Conservation (phyloP, 1,140 invertebrate species). For the Neomicropteryx cornuta region DNA sequence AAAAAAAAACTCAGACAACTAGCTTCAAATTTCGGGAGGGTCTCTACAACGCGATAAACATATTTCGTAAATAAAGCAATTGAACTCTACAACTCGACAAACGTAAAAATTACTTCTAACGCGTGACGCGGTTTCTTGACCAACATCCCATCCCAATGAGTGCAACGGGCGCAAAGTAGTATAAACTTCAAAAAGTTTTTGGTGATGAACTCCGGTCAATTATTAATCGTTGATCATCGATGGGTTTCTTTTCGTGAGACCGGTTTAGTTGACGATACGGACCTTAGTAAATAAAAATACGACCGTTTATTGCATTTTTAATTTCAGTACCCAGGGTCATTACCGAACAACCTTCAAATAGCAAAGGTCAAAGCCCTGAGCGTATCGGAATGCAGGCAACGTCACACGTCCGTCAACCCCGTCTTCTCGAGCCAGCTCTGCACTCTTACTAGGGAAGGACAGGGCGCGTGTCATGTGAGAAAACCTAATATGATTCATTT, state of each 20-base stretch:
- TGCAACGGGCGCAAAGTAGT: too few species aligned
- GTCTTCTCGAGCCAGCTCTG: conserved; percentile 41
- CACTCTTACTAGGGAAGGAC: conserved; percentile 43
- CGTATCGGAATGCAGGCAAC: conserved; percentile 22
- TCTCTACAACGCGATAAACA: too few species aligned
- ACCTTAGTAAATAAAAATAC: not conserved
- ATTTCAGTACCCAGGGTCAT: conserved; percentile 26
- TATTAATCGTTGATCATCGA: not conserved
- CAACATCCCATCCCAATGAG: too few species aligned
- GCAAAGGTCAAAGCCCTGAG: conserved; percentile 30
- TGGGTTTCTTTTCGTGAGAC: not conserved
- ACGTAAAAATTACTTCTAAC: too few species aligned
- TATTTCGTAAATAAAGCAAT: too few species aligned
- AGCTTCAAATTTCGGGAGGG: too few species aligned
- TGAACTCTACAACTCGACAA: too few species aligned
- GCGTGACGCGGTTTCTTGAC: too few species aligned
- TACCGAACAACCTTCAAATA: conserved; percentile 31
- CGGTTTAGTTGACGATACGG: not conserved
- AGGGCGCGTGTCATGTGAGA: conserved; percentile 46
- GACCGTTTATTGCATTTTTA: not conserved
- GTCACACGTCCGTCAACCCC: conserved; percentile 18
- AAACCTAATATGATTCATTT: conserved; percentile 3
- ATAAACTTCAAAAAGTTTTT: not conserved
- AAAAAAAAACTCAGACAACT: too few species aligned
- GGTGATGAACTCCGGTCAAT: not conserved